phyloP scores from a whole-genome alignment of 2,888 invertebrate species.

The Aromia moschata region DNA sequence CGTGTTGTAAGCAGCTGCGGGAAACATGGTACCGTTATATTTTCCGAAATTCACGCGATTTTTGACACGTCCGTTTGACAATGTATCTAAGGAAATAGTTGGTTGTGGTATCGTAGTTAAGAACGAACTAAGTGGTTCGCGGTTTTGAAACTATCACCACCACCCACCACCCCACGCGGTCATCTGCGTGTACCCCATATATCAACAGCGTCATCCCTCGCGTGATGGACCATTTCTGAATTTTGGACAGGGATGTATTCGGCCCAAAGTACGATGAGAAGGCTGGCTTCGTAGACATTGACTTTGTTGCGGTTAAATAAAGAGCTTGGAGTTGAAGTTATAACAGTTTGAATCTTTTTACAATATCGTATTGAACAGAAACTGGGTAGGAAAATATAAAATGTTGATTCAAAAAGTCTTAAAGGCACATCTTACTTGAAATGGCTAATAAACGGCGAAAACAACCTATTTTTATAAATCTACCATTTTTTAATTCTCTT shows the following conservation, averaged over 20 bases:
- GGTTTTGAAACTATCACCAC: constrained; percentile 54
- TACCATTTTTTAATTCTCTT: too few relatives aligned
- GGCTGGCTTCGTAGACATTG: too few relatives aligned
- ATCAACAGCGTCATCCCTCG: constrained; percentile 46
- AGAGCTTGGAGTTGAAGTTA: too few relatives aligned
- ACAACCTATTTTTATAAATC: too few relatives aligned
- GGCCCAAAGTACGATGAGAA: constrained; percentile 5
- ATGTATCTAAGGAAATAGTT: constrained; percentile 25
- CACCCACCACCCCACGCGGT: constrained; percentile 54
- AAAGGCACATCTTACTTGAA: too few relatives aligned
- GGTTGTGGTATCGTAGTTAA: constrained; percentile 41
- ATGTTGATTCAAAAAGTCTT: too few relatives aligned
- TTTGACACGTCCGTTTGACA: constrained; percentile 21
- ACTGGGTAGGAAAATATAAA: too few relatives aligned
- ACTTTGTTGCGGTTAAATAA: too few relatives aligned
- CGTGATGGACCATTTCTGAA: constrained; percentile 41
- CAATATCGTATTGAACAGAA: too few relatives aligned
- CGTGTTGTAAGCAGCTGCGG: constrained; percentile 46
- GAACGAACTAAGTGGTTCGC: constrained; percentile 51
- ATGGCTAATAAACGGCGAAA: too few relatives aligned
- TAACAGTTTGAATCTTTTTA: too few relatives aligned
- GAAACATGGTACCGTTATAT: constrained; percentile 46
- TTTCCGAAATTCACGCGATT: neutral
- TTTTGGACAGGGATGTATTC: constrained; percentile 30
- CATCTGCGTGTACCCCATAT: constrained; percentile 45